Percentiles rank a stretch among this genome's conserved stretches.
Conservation (phyloP, 2,797 vertebrate genomes). For the Epinephelus awoara region DNA sequence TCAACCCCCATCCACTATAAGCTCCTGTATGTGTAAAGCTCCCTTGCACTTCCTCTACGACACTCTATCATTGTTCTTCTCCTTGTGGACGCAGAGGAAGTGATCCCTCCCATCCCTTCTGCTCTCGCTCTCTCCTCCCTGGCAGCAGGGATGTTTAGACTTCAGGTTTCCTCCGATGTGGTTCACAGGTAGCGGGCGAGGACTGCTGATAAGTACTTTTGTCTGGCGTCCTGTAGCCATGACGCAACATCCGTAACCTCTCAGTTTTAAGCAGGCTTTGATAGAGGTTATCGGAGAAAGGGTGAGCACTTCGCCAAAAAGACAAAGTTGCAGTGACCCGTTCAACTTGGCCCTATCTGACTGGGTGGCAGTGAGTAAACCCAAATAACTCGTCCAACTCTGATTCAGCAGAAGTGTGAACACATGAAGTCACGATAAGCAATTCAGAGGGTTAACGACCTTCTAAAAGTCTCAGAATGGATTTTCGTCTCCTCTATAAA, state of each 20-base stretch:
- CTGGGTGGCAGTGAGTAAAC: constrained; percentile 26
- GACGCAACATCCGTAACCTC: constrained; percentile 9
- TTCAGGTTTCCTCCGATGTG: constrained; percentile 60
- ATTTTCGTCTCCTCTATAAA: constrained; percentile 10
- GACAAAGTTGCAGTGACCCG: constrained; percentile 34
- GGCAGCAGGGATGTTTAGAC: constrained; percentile 69
- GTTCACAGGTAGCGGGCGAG: constrained; percentile 63
- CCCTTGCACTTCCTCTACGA: constrained; percentile 62
- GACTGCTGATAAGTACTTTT: constrained; percentile 31
- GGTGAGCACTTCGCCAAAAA: constrained; percentile 38
- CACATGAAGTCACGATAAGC: constrained; percentile 30
- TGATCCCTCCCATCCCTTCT: constrained; percentile 76
- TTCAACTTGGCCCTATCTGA: constrained; percentile 21
- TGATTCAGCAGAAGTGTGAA: constrained; percentile 32
- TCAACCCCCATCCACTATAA: constrained; percentile 2
- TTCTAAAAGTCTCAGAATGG: constrained; percentile 11
- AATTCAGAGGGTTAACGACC: neutral
- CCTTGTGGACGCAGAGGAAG: constrained; percentile 65
- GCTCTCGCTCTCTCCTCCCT: constrained; percentile 49
- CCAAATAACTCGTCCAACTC: constrained; percentile 47
- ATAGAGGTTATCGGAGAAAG: neutral
- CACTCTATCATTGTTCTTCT: constrained; percentile 74
- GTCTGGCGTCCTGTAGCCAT: constrained; percentile 11
- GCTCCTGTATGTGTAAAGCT: constrained; percentile 54
- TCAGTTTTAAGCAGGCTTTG: neutral